phyloP scores from a whole-genome alignment of 2,888 invertebrate genomes.

The Adelphocoris suturalis region DNA sequence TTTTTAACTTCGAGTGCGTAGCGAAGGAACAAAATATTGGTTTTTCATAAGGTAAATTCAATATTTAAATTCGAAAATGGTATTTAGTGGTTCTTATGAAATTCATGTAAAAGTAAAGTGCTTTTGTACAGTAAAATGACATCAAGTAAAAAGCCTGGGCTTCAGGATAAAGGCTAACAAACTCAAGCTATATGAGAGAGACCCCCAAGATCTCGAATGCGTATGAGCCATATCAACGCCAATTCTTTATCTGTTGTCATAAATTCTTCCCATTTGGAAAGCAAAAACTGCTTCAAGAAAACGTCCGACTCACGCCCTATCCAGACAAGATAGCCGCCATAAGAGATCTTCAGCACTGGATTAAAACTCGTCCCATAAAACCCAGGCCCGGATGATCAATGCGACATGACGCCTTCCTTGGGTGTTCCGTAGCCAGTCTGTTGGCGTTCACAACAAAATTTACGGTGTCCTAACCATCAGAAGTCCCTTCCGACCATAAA shows the following conservation, averaged over 20 bases:
- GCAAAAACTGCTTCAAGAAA: conserved; percentile 20
- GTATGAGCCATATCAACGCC: not conserved
- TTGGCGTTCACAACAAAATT: conserved; percentile 17
- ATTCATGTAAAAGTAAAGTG: too few species aligned
- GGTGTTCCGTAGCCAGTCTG: not conserved
- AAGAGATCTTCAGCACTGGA: not conserved
- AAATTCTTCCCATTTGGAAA: not conserved
- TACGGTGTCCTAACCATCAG: conserved; percentile 32
- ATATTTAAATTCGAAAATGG: too few species aligned
- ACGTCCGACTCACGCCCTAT: conserved; percentile 25
- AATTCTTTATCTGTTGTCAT: not conserved
- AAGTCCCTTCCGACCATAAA: conserved; percentile 34
- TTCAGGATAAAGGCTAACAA: not conserved
- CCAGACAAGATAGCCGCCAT: not conserved
- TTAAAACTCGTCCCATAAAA: conserved; percentile 32
- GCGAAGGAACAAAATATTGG: too few species aligned
- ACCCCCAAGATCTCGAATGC: not conserved
- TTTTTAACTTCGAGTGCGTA: too few species aligned
- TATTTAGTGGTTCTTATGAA: too few species aligned
- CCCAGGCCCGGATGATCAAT: not conserved
- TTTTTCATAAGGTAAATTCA: too few species aligned
- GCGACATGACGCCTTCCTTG: conserved; percentile 33
- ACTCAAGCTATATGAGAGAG: not conserved
- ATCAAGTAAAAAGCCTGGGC: not conserved
- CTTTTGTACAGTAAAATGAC: too few species aligned